Percentiles rank a stretch among this genome's conserved stretches.
Conservation (phyloP, 2,797 vertebrate genomes). For the Takifugu ocellatus region DNA sequence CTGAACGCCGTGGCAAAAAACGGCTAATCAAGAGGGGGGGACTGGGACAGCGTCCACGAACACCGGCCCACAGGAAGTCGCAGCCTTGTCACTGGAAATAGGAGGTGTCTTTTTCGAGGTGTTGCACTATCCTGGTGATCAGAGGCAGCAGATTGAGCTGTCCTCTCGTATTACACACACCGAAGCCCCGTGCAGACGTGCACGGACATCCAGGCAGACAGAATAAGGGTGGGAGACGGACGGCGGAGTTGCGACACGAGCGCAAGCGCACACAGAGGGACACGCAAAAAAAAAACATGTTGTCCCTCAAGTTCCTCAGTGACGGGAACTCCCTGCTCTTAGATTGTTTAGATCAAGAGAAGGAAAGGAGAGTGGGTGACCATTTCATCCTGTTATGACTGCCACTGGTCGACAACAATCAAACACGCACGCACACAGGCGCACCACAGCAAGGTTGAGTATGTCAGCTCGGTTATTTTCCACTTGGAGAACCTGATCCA, state of each 20-base stretch:
- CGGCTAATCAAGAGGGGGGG: conserved; percentile 52
- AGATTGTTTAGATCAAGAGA: conserved; percentile 41
- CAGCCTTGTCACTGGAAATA: conserved; percentile 73
- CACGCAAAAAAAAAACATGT: conserved; percentile 32
- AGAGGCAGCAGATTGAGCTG: conserved; percentile 71
- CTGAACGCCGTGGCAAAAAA: conserved; percentile 29
- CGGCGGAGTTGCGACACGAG: conserved; percentile 36
- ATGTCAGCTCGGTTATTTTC: not conserved
- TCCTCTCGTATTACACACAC: conserved; percentile 63
- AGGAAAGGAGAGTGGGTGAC: conserved; percentile 33
- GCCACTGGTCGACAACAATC: conserved; percentile 4
- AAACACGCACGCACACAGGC: not conserved
- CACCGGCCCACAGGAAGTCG: conserved; percentile 65
- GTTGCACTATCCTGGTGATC: conserved; percentile 59
- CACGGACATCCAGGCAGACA: conserved; percentile 11
- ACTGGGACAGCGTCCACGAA: conserved; percentile 42
- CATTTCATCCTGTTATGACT: conserved; percentile 57
- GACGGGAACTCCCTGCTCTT: conserved; percentile 35
- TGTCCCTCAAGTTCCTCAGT: conserved; percentile 35
- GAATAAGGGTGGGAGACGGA: conserved; percentile 20
- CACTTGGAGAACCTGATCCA: not conserved
- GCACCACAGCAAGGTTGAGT: not conserved
- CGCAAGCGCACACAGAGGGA: conserved; percentile 6
- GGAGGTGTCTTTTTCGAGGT: conserved; percentile 65
- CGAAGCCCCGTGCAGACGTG: conserved; percentile 7